phyloP scores from a whole-genome alignment of 2,888 invertebrate genomes.

The Apoda limacodes region DNA sequence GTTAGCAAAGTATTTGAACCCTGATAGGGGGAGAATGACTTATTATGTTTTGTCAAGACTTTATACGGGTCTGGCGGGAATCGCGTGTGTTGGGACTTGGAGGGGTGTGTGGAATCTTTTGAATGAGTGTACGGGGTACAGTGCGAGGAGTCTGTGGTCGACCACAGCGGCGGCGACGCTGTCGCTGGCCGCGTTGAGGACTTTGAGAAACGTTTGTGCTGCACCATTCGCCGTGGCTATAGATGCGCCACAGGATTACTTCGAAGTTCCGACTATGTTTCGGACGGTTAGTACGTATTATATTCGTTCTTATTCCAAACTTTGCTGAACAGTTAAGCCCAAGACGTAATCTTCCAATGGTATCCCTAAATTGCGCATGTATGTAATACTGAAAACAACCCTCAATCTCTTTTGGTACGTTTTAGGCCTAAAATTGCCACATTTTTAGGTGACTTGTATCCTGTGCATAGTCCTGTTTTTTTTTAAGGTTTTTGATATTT shows the following conservation, averaged over 20 bases:
- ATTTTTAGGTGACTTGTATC: too few relatives aligned
- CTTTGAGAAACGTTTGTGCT: conserved; percentile 83
- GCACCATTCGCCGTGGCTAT: conserved; percentile 84
- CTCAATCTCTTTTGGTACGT: too few relatives aligned
- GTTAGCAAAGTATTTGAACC: conserved; percentile 66
- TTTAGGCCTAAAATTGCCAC: too few relatives aligned
- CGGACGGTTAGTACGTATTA: conserved; percentile 84
- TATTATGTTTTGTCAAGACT: conserved; percentile 78
- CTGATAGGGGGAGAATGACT: conserved; percentile 75
- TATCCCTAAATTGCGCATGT: too few relatives aligned
- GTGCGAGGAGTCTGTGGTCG: conserved; percentile 68
- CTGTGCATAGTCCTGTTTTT: too few relatives aligned
- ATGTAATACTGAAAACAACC: too few relatives aligned
- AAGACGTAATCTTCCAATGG: too few relatives aligned
- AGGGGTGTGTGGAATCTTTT: conserved; percentile 85
- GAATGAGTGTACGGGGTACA: conserved; percentile 77
- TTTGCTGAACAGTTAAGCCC: conserved; percentile 9
- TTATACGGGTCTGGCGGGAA: conserved; percentile 81
- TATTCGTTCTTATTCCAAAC: conserved; percentile 8
- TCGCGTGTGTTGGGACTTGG: conserved; percentile 90
- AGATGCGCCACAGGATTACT: conserved; percentile 82
- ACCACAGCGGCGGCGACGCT: conserved; percentile 76
- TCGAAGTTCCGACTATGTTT: conserved; percentile 88
- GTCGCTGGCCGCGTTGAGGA: conserved; percentile 76
- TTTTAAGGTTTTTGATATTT: too few relatives aligned